Evolutionary conservation across 2,888 invertebrate genomes (phyloP).

Genomic region (Tryphoninae sp.): DNA sequence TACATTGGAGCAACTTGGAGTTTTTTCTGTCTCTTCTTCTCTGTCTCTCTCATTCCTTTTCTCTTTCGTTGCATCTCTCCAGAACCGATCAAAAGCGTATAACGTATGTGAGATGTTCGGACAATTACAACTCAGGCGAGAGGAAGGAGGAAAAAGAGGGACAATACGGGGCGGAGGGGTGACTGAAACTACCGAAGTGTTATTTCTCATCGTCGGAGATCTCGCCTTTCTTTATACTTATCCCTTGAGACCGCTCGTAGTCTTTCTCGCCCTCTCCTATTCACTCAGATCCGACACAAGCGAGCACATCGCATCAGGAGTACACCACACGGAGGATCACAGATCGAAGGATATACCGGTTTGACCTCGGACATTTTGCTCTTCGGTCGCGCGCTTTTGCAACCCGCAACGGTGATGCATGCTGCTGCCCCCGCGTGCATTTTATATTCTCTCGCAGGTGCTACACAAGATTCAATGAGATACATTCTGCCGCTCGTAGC

Average conservation of each 20-base stretch:
- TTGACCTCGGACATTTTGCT: constrained; percentile 63
- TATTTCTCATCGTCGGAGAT: constrained; percentile 50
- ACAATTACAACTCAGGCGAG: constrained; percentile 51
- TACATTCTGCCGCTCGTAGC: constrained; percentile 42
- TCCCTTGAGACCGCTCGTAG: constrained; percentile 46
- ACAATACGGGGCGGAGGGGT: constrained; percentile 26
- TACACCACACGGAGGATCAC: constrained; percentile 35
- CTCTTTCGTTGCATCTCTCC: neutral
- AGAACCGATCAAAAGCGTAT: constrained; percentile 9
- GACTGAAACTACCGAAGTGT: constrained; percentile 51
- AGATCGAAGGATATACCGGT: constrained; percentile 63
- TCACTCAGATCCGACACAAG: constrained; percentile 44
- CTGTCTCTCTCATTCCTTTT: neutral
- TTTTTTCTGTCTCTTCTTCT: neutral
- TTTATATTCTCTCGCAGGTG: constrained; percentile 57
- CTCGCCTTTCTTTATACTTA: constrained; percentile 56
- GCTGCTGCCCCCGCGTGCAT: neutral
- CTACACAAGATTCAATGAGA: constrained; percentile 38
- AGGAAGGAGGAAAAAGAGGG: constrained; percentile 17
- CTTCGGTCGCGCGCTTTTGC: constrained; percentile 33
- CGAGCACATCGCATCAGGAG: constrained; percentile 38
- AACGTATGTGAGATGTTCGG: constrained; percentile 35
- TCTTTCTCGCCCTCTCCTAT: constrained; percentile 40
- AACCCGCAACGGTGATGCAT: constrained; percentile 45
- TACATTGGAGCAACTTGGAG: neutral